Conservation (phyloP, 1,140 invertebrate species). For the Zaprionus inermis region DNA sequence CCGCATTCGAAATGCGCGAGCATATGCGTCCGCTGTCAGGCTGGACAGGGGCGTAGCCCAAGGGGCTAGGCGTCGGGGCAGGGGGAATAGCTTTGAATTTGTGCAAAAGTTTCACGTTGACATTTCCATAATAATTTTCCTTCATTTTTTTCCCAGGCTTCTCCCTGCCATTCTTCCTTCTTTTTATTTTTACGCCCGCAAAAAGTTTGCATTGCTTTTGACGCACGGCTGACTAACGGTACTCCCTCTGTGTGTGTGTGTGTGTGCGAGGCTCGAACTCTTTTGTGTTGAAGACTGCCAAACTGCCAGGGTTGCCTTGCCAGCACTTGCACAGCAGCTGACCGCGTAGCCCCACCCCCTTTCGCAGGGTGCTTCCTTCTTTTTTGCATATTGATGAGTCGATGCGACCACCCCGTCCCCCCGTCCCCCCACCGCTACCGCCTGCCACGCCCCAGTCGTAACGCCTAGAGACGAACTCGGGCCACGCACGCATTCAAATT, state of each 20-base stretch:
- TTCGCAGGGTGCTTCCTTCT: constrained; percentile 17
- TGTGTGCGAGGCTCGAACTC: constrained; percentile 21
- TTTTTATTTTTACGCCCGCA: constrained; percentile 39
- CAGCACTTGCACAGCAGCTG: constrained; percentile 4
- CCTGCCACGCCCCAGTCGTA: constrained; percentile 2
- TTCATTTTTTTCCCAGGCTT: constrained; percentile 46
- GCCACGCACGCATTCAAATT: constrained; percentile 63
- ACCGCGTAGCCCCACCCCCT: constrained; percentile 11
- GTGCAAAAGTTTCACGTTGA: constrained; percentile 79
- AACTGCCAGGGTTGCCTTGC: constrained; percentile 10
- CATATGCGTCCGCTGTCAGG: constrained; percentile 53
- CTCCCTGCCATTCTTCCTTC: constrained; percentile 16
- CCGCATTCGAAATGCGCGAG: constrained; percentile 18
- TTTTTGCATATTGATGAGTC: constrained; percentile 79
- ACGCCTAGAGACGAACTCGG: constrained; percentile 14
- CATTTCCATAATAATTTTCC: constrained; percentile 82
- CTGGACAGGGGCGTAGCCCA: background rate
- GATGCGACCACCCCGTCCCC: too few species aligned
- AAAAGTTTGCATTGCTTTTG: constrained; percentile 80
- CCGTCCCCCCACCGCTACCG: background rate
- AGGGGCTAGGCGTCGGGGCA: background rate
- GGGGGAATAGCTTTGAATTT: constrained; percentile 54
- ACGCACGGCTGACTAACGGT: constrained; percentile 73
- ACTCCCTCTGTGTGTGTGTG: constrained; percentile 24
- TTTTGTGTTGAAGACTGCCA: constrained; percentile 32